Evolutionary conservation across 1,140 invertebrate genomes (phyloP), one percentile per base, ranked within the genome.

Genomic region (Monomorium pharaonis): DNA sequence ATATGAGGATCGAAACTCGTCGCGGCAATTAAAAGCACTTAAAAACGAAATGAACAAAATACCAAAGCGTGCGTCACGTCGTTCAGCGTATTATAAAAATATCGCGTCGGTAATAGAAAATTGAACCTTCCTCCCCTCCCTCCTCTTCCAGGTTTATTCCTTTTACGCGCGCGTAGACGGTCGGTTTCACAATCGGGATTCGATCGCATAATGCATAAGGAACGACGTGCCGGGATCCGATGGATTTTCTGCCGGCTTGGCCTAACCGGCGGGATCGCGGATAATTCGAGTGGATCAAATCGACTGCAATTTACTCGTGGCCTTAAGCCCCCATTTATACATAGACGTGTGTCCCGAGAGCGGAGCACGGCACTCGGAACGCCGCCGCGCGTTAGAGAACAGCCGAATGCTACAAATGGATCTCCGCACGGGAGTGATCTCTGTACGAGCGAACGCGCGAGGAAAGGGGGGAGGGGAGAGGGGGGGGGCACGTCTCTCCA

Each of bases 351-450:
- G 65, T 30, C 24, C 77, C 37, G n/a, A n/a, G n/a, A n/a, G n/a
- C n/a, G 47, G 51, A 70, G 65, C 77, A 65, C 65, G 49, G 47
- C 58, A 47, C 30, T 51, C 44, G 60, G 77, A 69, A 72, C 37
- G 62, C 47, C 37, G 62, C 47, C 51, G 7, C 65, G 24, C 67
- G 78, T 58, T 72, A 72, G 78, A 47, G 65, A 74, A 74, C 67
- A 18, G 14, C 54, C 67, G 67, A 83, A 83, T 83, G 78, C 78
- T 83, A 74, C 78, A 81, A 81, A 83, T 83, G 78, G 78, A 83
- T 83, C 78, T 18, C n/a, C n/a, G 65, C 67, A 58, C n/a, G 44
- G n/a, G 65, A 72, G 65, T 51, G 78, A 83, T 74, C 51, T 33
- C 51, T 33, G 30, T 58, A 74, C 24, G 78, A 81, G 49, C 49